Base-by-base conservation (phyloP, 2,113 vertebrate genomes). In the Choloepus hoffmanni region DNA sequence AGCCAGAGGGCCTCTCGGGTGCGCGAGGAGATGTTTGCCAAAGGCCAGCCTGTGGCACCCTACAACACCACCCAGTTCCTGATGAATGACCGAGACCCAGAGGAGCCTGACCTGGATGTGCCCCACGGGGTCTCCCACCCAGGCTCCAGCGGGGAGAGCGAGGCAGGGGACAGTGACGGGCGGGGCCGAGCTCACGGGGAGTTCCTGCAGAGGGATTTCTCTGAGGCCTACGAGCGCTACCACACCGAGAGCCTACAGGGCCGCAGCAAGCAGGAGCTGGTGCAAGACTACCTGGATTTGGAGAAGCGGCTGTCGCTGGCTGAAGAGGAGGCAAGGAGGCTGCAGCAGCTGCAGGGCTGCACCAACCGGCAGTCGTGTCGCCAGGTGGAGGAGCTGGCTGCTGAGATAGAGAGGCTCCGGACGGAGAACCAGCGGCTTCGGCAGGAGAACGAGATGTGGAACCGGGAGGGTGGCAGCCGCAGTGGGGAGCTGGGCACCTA, bases 51-150 rank as follows among this genome's bases (percentile, higher is more conserved):
- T 0, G 99, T 99, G 78, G 99, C 99, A 0, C 99, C 99, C 0
- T 99, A 99, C 81, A 99, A 99, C 97, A 99, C 99, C 95, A 99
- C 99, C 26, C 99, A 99, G 97, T 99, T 99, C 96, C 98, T 99
- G 68, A 99, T 99, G 99, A 99, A 99, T 21, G 99, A 99, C 92
- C 99, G 99, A 85, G 98, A 99, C 97, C 98, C 98, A 0, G 99
- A 99, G 97, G 99, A 99, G 95, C 99, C 99, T 1, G 98, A 99
- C 95, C 98, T 99, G 97, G 98, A 98, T 11, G 98, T 98, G 96
- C 97, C 97, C 76, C 93, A 40, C 0, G 89, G 96, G 14, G 28
- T 98, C 96, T 95, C 96, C 95, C 91, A 98, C 98, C 85, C 98
- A 92, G 60, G 96, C 94, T 28, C 98, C 97, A 89, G 97, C 81